Evolutionary conservation across 2,113 vertebrate species (phyloP), one percentile per base, ranked within the genome.

Genomic region (Podarcis muralis): DNA sequence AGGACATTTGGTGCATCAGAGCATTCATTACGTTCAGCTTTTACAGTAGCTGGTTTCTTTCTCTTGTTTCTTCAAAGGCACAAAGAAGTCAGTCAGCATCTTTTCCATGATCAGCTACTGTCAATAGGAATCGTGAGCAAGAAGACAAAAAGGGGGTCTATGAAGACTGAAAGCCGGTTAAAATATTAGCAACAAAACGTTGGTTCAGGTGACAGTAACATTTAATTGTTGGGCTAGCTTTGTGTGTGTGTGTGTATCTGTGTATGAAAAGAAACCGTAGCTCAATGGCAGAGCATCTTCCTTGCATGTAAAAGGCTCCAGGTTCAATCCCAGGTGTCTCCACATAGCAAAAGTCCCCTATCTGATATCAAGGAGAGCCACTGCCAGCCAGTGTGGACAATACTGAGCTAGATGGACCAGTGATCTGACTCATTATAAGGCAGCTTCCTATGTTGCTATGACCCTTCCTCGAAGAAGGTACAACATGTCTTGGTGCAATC

Each of bases 1-100:
- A 82, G 40, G 43, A 68, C 40, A 43, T 72, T 37, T 71, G 79
- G 40, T 59, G 72, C n/a, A 77, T 66, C 43, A 82, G 59, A 86
- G 80, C 62, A 82, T 69, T 86, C 84, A 86, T 76, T 83, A 80
- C 40, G 25, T 79, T 80, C 78, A 71, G 48, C 43, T 74, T 68
- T 30, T 65, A 76, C 43, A 16, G 69, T 68, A 81, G 40, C 81
- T 35, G 22, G 40, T 57, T 25, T 82, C 81, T 66, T 35, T 69
- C 72, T 57, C 66, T 78, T 83, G 53, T 82, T 23, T 30, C 57
- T 88, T 88, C 80, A 83, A 83, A 83, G 27, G 71, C 80, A 83
- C 71, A 88, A 88, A 76, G 40, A 66, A 75, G 53, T 66, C 53
- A 82, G 59, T 81, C 68, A 32, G 68, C 35, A 86, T 76, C 27